Conservation (phyloP, 2,797 vertebrate genomes). For the Pitangus sulphuratus region DNA sequence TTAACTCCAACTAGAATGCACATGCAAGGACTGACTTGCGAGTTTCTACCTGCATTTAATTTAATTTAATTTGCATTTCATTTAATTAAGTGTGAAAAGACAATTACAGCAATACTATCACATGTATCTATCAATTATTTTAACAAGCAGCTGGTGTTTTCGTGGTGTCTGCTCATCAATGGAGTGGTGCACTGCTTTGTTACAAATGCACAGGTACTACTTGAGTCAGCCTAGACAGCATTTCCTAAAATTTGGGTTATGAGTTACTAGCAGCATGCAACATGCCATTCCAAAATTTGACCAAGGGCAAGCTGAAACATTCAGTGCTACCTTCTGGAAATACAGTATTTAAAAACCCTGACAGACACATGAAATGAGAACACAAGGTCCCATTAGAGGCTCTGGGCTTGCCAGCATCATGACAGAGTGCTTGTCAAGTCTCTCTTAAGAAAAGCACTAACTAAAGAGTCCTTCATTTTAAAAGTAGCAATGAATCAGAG, state of each 20-base stretch:
- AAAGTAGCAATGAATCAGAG: constrained; percentile 14
- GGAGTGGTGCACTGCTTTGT: fast-evolving
- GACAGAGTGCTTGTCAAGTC: not conserved
- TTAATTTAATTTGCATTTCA: not conserved
- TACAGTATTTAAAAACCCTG: not conserved
- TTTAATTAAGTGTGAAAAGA: not conserved
- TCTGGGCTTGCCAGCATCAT: constrained; percentile 3
- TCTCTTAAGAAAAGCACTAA: not conserved
- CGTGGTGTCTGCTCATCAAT: not conserved
- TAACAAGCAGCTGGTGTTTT: not conserved
- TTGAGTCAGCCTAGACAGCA: not conserved
- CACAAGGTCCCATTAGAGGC: not conserved
- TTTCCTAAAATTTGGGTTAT: not conserved
- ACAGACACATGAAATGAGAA: not conserved
- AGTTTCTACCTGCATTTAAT: not conserved
- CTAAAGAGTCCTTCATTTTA: not conserved
- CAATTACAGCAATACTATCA: not conserved
- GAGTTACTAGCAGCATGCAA: not conserved
- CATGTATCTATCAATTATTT: not conserved
- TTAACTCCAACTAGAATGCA: not conserved
- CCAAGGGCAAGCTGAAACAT: not conserved
- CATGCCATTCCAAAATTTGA: not conserved
- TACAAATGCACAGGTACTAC: not conserved
- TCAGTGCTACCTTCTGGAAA: not conserved
- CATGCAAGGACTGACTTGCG: fast-evolving